phyloP scores from a whole-genome alignment of 1,140 invertebrate species.

The Micrasema minimum region DNA sequence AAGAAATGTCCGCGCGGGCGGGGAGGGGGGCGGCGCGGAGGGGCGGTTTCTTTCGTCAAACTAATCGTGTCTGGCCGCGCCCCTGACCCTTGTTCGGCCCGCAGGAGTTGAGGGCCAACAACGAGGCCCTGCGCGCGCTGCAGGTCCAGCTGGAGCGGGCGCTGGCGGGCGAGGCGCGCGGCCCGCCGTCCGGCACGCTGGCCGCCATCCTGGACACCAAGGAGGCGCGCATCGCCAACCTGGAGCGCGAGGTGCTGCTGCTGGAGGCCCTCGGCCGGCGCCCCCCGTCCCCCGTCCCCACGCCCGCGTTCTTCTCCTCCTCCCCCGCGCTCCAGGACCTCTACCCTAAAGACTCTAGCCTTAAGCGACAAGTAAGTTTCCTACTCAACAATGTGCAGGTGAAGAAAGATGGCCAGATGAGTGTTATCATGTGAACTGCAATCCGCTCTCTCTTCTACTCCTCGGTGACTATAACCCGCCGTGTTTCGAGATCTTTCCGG shows the following conservation, averaged over 20 bases:
- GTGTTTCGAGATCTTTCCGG: too few relatives aligned
- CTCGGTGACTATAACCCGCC: too few relatives aligned
- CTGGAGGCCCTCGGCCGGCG: slow-evolving; percentile 69
- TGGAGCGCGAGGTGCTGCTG: slow-evolving; percentile 84
- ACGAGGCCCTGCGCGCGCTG: slow-evolving; percentile 81
- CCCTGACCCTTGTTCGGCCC: slow-evolving; percentile 39
- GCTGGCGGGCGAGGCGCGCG: slow-evolving; percentile 71
- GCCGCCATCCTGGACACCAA: slow-evolving; percentile 84
- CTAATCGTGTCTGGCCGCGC: slow-evolving; percentile 24
- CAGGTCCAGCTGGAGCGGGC: slow-evolving; percentile 81
- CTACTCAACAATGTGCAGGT: slow-evolving; percentile 79
- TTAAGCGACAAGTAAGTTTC: slow-evolving; percentile 86
- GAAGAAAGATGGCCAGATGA: slow-evolving; percentile 74
- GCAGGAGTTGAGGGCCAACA: slow-evolving; percentile 83
- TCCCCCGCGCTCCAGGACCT: slow-evolving; percentile 57
- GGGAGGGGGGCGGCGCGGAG: slow-evolving; percentile 48
- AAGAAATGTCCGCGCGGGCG: slow-evolving; percentile 60
- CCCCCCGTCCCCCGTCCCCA: slow-evolving; percentile 64
- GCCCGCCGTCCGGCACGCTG: slow-evolving; percentile 75
- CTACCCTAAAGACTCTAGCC: slow-evolving; percentile 73
- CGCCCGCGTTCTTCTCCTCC: slow-evolving; percentile 64
- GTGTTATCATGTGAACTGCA: slow-evolving; percentile 55
- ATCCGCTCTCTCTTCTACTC: too few relatives aligned
- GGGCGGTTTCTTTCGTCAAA: slow-evolving; percentile 54
- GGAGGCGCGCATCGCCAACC: slow-evolving; percentile 84